Conservation (phyloP, 2,113 vertebrate species). For the Trochalopteron elliotii region DNA sequence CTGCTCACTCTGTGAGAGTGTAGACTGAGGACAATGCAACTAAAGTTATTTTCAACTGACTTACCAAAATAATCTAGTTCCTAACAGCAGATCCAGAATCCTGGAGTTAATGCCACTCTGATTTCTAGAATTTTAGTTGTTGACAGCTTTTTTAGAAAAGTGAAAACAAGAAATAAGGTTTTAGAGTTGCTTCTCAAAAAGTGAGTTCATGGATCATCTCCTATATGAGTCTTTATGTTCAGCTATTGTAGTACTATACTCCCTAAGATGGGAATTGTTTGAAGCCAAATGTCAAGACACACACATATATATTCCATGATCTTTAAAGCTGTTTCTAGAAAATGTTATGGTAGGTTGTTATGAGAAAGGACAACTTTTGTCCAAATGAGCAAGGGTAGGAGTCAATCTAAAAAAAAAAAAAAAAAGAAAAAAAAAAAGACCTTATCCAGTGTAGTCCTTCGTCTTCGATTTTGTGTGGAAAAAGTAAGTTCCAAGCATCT, state of each 20-base stretch:
- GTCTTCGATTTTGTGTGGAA: not conserved
- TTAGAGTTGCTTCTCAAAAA: not conserved
- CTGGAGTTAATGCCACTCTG: not conserved
- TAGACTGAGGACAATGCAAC: not conserved
- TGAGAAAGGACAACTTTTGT: not conserved
- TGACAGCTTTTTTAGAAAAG: not conserved
- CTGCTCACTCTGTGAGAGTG: not conserved
- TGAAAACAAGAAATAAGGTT: not conserved
- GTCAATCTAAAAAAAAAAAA: not conserved
- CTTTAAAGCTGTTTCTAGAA: constrained; percentile 21
- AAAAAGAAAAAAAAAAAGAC: not conserved
- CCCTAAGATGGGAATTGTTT: not conserved
- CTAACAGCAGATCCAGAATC: not conserved
- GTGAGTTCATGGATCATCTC: not conserved
- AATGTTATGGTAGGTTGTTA: not conserved
- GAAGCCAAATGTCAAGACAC: not conserved
- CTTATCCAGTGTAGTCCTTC: not conserved
- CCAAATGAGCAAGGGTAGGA: not conserved
- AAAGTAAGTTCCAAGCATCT: not conserved
- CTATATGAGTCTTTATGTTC: not conserved
- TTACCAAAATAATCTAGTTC: not conserved
- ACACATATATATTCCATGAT: not conserved
- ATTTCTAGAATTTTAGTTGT: not conserved
- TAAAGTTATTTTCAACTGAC: not conserved
- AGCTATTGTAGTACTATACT: not conserved